A percentile compares a stretch with the other conserved stretches of the same genome.
Evolutionary conservation across 2,888 invertebrate species (phyloP).

Genomic region (Stratiomys singularior): DNA sequence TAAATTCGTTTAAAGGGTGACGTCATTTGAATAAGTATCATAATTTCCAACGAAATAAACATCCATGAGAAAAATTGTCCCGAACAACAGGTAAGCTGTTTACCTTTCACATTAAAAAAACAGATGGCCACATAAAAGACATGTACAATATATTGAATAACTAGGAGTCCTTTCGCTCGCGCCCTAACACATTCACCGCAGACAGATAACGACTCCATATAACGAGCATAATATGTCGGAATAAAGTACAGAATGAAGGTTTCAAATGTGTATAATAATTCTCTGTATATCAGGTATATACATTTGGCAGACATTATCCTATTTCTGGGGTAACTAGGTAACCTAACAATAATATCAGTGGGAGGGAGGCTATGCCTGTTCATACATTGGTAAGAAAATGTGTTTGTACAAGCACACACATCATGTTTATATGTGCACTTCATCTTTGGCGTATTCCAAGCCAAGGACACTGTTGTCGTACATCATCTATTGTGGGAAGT

Average conservation of each 20-base stretch:
- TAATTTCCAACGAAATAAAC: background rate
- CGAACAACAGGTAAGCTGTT: background rate
- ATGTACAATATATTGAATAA: background rate
- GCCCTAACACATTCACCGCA: background rate
- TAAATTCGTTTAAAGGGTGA: too few species aligned
- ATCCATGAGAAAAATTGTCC: background rate
- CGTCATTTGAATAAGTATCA: too few species aligned
- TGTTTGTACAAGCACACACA: background rate
- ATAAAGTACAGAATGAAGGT: background rate
- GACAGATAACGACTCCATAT: slow-evolving; percentile 4
- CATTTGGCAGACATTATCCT: background rate
- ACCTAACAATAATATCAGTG: background rate
- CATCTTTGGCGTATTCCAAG: background rate
- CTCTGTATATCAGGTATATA: background rate
- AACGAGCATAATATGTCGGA: background rate
- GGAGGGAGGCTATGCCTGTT: too few species aligned
- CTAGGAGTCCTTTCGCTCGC: background rate
- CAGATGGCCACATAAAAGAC: slow-evolving; percentile 1
- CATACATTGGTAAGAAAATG: too few species aligned
- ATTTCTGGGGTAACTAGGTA: background rate
- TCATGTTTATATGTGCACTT: background rate
- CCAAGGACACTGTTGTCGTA: background rate
- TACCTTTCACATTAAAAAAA: background rate
- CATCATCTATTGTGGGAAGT: slow-evolving; percentile 43
- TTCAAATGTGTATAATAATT: background rate